These are phyloP conservation scores for Philantomba maxwellii DNA, from an alignment of 2,113 vertebrate genomes.

Conservation along the genomic window DNA sequence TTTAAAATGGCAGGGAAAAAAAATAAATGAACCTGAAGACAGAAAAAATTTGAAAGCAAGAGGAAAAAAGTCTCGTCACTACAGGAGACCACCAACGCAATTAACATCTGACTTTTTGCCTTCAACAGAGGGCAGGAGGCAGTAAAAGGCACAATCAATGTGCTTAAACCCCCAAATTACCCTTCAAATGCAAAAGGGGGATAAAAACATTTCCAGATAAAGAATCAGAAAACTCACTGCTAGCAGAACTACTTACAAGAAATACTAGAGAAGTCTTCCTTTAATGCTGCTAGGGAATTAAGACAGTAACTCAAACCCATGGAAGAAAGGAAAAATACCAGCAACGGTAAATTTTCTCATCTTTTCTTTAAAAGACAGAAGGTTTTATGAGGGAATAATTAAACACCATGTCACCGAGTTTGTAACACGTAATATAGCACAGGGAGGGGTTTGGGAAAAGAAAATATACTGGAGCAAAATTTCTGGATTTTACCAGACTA, in stretches of 20 bases:
- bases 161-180: background rate
- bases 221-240: background rate
- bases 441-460: background rate
- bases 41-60: background rate
- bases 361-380: background rate
- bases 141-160: background rate
- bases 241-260: background rate
- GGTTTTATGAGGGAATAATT: background rate
- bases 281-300: background rate
- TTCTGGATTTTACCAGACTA: background rate
- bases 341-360: background rate
- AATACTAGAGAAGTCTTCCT: background rate
- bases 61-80: background rate
- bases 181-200: background rate
- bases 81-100: background rate
- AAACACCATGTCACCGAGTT: background rate
- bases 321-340: background rate
- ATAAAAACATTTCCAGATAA: background rate
- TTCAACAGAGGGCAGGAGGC: background rate
- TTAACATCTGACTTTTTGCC: background rate
- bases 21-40: background rate
- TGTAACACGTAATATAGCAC: background rate
- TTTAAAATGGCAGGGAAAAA: background rate
- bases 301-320: background rate
- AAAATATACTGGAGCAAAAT: background rate